Conservation (phyloP, 2,888 invertebrate genomes). For the Alloplasta piceator region DNA sequence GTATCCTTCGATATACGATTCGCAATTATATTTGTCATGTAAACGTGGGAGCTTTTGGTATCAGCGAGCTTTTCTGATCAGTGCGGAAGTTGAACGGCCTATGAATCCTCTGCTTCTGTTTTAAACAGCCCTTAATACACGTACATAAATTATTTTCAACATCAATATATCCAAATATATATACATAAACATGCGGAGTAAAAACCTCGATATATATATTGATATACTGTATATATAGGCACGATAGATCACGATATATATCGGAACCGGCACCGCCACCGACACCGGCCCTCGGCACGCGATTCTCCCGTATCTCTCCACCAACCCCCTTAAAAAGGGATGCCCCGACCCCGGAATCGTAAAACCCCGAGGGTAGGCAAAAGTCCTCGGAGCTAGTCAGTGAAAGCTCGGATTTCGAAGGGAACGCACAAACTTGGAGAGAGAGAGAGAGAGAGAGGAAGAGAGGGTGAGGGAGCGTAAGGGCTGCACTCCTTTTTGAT, state of each 20-base stretch:
- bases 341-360: slow-evolving; percentile 20
- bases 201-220: not conserved
- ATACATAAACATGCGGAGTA: not conserved
- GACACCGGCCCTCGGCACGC: slow-evolving; percentile 75
- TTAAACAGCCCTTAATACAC: slow-evolving; percentile 21
- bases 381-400: slow-evolving; percentile 69
- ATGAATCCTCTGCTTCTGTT: not conserved
- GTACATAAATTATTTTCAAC: slow-evolving; percentile 6
- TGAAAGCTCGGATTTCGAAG: slow-evolving; percentile 75
- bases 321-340: slow-evolving; percentile 16
- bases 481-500: slow-evolving; percentile 54
- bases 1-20: not conserved
- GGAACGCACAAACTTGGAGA: slow-evolving; percentile 70
- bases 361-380: slow-evolving; percentile 36
- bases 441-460: slow-evolving; percentile 33
- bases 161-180: slow-evolving; percentile 10
- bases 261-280: slow-evolving; percentile 64
- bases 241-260: slow-evolving; percentile 52
- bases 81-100: slow-evolving; percentile 22
- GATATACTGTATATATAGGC: not conserved
- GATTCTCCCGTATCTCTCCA: slow-evolving; percentile 65
- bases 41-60: slow-evolving; percentile 6
- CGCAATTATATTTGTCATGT: not conserved
- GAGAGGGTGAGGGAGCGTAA: slow-evolving; percentile 5
- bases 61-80: slow-evolving; percentile 30